These are phyloP conservation scores for Gadus chalcogrammus DNA, from an alignment of 2,113 vertebrate species.

Conservation along the genomic window DNA sequence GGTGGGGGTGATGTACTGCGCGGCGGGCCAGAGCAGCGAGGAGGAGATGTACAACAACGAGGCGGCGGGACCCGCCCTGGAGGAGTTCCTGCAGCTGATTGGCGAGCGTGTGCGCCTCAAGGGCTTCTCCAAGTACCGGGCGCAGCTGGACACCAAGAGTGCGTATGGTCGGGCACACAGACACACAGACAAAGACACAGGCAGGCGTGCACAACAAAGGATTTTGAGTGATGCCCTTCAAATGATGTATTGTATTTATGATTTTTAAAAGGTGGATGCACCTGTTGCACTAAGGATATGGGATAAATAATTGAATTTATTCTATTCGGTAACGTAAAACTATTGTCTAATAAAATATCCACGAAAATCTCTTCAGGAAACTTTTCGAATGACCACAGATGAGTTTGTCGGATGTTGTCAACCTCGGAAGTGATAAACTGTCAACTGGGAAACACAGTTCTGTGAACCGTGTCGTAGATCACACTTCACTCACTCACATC, in stretches of 20 bases:
- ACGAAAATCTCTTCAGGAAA: too few relatives aligned
- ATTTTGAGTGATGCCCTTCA: not conserved
- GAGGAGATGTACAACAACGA: constrained; percentile 99
- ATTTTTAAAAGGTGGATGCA: too few relatives aligned
- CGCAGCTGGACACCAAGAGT: constrained; percentile 98
- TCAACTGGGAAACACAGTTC: too few relatives aligned
- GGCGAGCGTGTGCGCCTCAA: constrained; percentile 94
- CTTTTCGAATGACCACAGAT: too few relatives aligned
- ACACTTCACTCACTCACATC: constrained; percentile 3
- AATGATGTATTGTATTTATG: too few relatives aligned
- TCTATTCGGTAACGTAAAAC: too few relatives aligned
- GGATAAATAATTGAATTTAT: too few relatives aligned
- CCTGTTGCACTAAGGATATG: too few relatives aligned
- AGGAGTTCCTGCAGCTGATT: constrained; percentile 95
- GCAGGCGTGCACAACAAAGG: too few relatives aligned
- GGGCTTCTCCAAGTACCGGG: constrained; percentile 94
- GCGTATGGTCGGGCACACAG: constrained; percentile 54
- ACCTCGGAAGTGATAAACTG: too few relatives aligned
- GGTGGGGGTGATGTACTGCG: constrained; percentile 99
- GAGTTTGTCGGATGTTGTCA: too few relatives aligned
- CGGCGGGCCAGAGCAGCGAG: constrained; percentile 92
- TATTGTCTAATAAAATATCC: too few relatives aligned
- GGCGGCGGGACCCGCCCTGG: constrained; percentile 87
- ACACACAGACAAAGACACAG: not conserved
- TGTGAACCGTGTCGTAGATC: not conserved